phyloP scores from a whole-genome alignment of 2,888 invertebrate species.

The Orchestes rusci region DNA sequence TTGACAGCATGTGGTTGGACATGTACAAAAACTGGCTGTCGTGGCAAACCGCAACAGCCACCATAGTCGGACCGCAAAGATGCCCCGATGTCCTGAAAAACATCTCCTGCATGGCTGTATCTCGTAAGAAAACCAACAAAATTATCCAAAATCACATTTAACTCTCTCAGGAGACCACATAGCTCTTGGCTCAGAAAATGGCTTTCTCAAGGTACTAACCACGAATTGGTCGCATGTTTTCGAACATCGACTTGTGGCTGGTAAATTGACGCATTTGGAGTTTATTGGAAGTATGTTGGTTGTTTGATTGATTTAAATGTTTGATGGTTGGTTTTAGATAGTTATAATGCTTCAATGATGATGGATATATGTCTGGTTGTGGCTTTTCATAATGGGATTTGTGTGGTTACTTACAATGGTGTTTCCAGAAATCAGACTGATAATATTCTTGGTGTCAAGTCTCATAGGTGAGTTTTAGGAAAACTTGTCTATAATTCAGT shows the following conservation, averaged over 20 bases:
- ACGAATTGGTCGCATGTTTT: conserved; percentile 35
- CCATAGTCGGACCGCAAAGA: conserved; percentile 35
- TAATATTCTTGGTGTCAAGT: conserved; percentile 35
- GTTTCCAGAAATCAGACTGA: conserved; percentile 25
- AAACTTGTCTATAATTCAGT: too few species aligned
- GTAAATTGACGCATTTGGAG: conserved; percentile 35
- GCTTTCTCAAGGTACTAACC: conserved; percentile 37
- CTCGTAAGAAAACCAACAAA: conserved; percentile 32
- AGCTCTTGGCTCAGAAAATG: conserved; percentile 41
- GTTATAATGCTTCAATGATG: conserved; percentile 23
- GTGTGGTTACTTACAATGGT: conserved; percentile 30
- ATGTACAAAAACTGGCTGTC: conserved; percentile 40
- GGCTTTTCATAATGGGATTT: conserved; percentile 31
- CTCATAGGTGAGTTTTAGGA: conserved; percentile 33
- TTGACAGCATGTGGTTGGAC: conserved; percentile 35
- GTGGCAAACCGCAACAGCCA: conserved; percentile 35
- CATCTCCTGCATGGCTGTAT: conserved; percentile 39
- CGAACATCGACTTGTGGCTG: conserved; percentile 35
- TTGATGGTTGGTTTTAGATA: conserved; percentile 24
- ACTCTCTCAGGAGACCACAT: conserved; percentile 33
- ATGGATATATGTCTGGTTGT: conserved; percentile 29
- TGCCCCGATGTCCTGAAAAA: conserved; percentile 34
- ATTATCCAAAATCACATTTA: neutral
- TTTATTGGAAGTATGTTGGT: conserved; percentile 33
- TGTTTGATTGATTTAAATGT: conserved; percentile 1